Conservation (phyloP, 1,140 invertebrate genomes). For the Metaphire vulgaris region DNA sequence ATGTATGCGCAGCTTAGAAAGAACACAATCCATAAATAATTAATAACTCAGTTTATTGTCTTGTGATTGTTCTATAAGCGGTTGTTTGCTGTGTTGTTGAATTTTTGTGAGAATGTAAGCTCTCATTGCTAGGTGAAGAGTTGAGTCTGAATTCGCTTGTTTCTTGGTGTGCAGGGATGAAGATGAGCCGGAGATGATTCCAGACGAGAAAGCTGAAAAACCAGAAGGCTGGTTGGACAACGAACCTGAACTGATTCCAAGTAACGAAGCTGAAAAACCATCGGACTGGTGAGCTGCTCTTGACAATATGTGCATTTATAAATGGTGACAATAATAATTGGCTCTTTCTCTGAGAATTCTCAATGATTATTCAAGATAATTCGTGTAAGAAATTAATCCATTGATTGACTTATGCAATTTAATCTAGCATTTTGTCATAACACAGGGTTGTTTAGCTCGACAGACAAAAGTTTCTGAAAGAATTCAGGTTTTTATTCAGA, state of each 20-base stretch:
- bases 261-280: constrained; percentile 78
- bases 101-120: no score
- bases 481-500: not conserved
- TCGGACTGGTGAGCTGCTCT: constrained; percentile 79
- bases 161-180: constrained; percentile 44
- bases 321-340: no score
- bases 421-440: no score
- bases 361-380: no score
- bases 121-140: not conserved
- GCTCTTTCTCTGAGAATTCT: no score
- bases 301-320: no score
- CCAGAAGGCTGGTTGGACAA: constrained; percentile 65
- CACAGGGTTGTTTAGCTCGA: no score
- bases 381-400: no score
- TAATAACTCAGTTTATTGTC: not conserved
- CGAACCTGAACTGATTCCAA: constrained; percentile 79
- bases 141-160: not conserved
- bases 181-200: constrained; percentile 45
- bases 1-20: no score
- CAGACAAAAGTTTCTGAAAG: not conserved
- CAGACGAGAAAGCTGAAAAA: constrained; percentile 46
- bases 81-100: no score
- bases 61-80: not conserved
- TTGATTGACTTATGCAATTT: no score
- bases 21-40: no score